These are phyloP conservation scores for Corythaixoides concolor DNA, from an alignment of 2,113 vertebrate species.

Conservation along the genomic window DNA sequence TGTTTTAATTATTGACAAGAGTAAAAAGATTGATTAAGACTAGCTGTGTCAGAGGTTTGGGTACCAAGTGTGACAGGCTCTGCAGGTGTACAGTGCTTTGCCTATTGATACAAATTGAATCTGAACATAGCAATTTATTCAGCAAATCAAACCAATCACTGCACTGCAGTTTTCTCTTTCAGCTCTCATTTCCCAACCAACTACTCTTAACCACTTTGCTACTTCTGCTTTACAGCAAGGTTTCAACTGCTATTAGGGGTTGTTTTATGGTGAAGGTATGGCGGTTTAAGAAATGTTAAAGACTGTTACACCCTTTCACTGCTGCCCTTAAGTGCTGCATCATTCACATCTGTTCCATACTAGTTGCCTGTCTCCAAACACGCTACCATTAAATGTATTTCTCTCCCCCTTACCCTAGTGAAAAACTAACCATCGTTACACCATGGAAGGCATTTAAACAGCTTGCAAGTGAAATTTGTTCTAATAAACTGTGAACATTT, in stretches of 20 bases:
- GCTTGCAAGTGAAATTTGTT: neutral
- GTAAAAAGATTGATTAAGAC: slow-evolving; percentile 64
- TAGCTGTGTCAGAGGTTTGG: slow-evolving; percentile 40
- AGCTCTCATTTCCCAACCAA: slow-evolving; percentile 72
- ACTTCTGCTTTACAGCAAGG: slow-evolving; percentile 47
- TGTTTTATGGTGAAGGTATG: neutral
- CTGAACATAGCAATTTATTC: slow-evolving; percentile 83
- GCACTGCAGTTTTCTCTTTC: slow-evolving; percentile 70
- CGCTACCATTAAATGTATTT: neutral
- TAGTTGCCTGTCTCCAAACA: neutral
- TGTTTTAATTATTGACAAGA: slow-evolving; percentile 46
- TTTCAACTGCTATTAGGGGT: neutral
- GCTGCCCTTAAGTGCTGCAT: neutral
- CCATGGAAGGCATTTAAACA: slow-evolving; percentile 20
- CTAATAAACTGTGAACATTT: neutral
- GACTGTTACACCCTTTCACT: neutral
- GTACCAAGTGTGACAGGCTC: slow-evolving; percentile 66
- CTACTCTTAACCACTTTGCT: slow-evolving; percentile 68
- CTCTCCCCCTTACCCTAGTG: neutral
- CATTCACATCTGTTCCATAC: slow-evolving; percentile 36
- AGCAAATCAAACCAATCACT: slow-evolving; percentile 80
- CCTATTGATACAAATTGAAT: slow-evolving; percentile 82
- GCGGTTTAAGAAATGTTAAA: neutral
- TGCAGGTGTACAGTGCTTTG: slow-evolving; percentile 74
- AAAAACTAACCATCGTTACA: slow-evolving; percentile 13